These are phyloP conservation scores for Chaetogeoica ovagalla DNA, from an alignment of 2,888 invertebrate species.

Conservation along the genomic window DNA sequence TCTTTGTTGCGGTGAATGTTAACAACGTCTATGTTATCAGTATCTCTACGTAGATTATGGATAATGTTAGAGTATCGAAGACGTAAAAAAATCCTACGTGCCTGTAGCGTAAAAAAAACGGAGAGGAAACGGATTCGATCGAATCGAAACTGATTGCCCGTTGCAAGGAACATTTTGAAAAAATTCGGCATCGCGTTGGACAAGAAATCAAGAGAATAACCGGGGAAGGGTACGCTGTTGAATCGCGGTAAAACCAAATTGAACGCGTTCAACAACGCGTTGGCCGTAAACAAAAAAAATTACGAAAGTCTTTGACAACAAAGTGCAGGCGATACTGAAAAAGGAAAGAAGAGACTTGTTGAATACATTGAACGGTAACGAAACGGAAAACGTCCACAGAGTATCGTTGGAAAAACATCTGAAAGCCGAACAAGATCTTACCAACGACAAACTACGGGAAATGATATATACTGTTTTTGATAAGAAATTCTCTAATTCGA, in stretches of 20 bases:
- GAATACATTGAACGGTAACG: not conserved
- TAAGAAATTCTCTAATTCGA: no score
- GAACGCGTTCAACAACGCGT: not conserved
- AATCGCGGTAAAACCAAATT: not conserved
- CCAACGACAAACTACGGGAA: not conserved
- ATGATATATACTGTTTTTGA: no score
- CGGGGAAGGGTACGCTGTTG: no score
- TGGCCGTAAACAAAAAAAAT: not conserved
- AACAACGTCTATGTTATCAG: not conserved
- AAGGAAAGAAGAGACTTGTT: conserved; percentile 26
- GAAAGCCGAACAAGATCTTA: not conserved
- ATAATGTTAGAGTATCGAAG: not conserved
- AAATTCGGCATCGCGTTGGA: not conserved
- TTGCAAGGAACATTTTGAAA: not conserved
- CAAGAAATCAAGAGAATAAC: not conserved
- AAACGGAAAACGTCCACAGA: conserved; percentile 1
- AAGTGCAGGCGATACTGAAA: not conserved
- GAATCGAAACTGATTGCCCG: not conserved
- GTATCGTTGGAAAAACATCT: conserved; percentile 16
- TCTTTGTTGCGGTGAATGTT: not conserved
- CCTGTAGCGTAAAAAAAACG: not conserved
- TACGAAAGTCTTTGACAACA: not conserved
- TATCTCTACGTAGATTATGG: not conserved
- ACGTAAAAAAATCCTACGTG: not conserved
- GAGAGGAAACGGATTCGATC: not conserved